Evolutionary conservation across 53 echinoderm and acorn worm species (phyloP), one percentile per base, ranked within the genome.

Genomic region (Crossaster papposus): DNA sequence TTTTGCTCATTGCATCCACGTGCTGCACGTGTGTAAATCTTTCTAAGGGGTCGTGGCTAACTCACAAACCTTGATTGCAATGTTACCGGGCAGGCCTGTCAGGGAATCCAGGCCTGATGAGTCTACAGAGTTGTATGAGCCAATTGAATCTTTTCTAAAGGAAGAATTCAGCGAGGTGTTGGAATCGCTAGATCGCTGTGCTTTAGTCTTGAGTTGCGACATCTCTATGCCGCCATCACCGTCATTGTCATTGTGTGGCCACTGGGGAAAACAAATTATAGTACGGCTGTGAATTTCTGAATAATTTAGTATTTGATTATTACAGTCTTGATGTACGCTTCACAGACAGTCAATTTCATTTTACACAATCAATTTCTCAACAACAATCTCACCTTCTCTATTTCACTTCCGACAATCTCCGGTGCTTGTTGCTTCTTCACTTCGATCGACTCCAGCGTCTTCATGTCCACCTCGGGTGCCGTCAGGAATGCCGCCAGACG

Each of bases 381-480:
- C 38, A 38, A 44, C 5, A 44, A 44, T 7, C 44, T 44, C 44
- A 44, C 44, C 9, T 5, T 44, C 5, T 44, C 6, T 9, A 44
- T 44, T 44, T 44, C 44, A 44, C 55, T 64, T 54, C 36, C 34
- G n/a, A 51, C 52, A 30, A 44, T 20, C 18, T 15, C 12, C 58
- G 10, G 11, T 58, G 64, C 15, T 11, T 55, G 6, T 58, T 58
- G 6, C 34, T 62, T 55, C 31, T 36, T 84, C 31, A 30, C 52
- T 44, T 52, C 29, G 30, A 72, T 72, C 14, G 65, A 53, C 28
- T 15, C 0, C 51, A 84, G 53, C 53, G 84, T 84, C 84, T 72
- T 72, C 84, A 71, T 71, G 30, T 81, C 86, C 32, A 94, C 90
- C 72, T 94, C 94, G 11, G 94, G 92, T 20, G 92, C 92, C 3